Conservation (phyloP, 2,797 vertebrate genomes). For the Fundulus diaphanus region DNA sequence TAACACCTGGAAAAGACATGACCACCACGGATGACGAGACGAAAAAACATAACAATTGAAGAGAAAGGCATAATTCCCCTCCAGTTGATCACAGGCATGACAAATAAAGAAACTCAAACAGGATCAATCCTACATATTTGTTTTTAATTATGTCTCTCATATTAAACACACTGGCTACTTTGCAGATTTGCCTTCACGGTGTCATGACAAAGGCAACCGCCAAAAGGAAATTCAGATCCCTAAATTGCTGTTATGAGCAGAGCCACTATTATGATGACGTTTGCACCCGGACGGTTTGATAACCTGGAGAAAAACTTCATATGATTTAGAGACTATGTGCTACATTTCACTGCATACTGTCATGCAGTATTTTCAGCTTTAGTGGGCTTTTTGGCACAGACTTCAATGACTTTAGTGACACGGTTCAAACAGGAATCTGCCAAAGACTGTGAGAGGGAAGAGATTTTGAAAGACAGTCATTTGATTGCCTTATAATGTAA, state of each 20-base stretch:
- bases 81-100: slow-evolving; percentile 17
- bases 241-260: slow-evolving; percentile 33
- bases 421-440: slow-evolving; percentile 53
- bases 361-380: slow-evolving; percentile 74
- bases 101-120: slow-evolving; percentile 18
- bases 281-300: slow-evolving; percentile 38
- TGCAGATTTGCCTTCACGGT: slow-evolving; percentile 23
- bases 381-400: slow-evolving; percentile 45
- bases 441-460: neutral
- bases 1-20: slow-evolving; percentile 22
- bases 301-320: slow-evolving; percentile 51
- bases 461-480: neutral
- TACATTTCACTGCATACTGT: slow-evolving; percentile 76
- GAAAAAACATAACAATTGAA: too few relatives aligned
- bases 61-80: neutral
- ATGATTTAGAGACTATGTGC: slow-evolving; percentile 64
- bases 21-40: neutral
- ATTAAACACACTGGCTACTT: slow-evolving; percentile 24
- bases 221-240: slow-evolving; percentile 27
- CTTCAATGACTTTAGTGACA: slow-evolving; percentile 52
- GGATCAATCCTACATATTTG: slow-evolving; percentile 10
- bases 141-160: slow-evolving; percentile 19
- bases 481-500: neutral
- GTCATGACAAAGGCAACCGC: slow-evolving; percentile 16
- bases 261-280: slow-evolving; percentile 33